A percentile compares a stretch with the other conserved stretches of the same genome.
Conservation (phyloP, 2,888 invertebrate species). For the Ceraclea dissimilis region DNA sequence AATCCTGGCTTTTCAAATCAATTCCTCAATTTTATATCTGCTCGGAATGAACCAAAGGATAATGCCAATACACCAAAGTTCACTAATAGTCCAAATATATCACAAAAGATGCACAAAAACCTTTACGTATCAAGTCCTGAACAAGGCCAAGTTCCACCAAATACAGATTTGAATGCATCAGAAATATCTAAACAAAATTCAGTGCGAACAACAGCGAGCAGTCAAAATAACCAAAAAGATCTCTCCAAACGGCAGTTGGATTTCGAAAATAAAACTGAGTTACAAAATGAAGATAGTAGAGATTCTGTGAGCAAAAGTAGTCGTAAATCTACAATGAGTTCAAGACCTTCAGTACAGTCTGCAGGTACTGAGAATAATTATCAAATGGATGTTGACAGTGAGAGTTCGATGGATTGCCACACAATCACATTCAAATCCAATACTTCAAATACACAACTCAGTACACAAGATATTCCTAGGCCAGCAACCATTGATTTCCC, state of each 20-base stretch:
- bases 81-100: slow-evolving; percentile 45
- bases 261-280: slow-evolving; percentile 42
- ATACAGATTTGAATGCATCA: slow-evolving; percentile 38
- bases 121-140: slow-evolving; percentile 47
- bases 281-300: slow-evolving; percentile 46
- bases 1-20: slow-evolving; percentile 42
- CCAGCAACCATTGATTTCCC: slow-evolving; percentile 48
- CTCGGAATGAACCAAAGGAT: slow-evolving; percentile 48
- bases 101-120: slow-evolving; percentile 48
- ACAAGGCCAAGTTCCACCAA: slow-evolving; percentile 46
- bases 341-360: slow-evolving; percentile 42
- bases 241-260: slow-evolving; percentile 45
- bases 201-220: slow-evolving; percentile 35
- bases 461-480: slow-evolving; percentile 45
- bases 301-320: slow-evolving; percentile 46
- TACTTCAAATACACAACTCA: slow-evolving; percentile 43
- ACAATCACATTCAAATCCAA: slow-evolving; percentile 42
- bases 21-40: slow-evolving; percentile 44
- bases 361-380: slow-evolving; percentile 35
- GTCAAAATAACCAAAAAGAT: slow-evolving; percentile 34
- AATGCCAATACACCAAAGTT: slow-evolving; percentile 49
- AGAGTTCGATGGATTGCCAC: slow-evolving; percentile 48
- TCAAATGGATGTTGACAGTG: slow-evolving; percentile 48
- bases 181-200: slow-evolving; percentile 43
- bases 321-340: slow-evolving; percentile 42